These are phyloP conservation scores for Chrysolina haemoptera DNA, from an alignment of 2,888 invertebrate genomes.

Conservation along the genomic window DNA sequence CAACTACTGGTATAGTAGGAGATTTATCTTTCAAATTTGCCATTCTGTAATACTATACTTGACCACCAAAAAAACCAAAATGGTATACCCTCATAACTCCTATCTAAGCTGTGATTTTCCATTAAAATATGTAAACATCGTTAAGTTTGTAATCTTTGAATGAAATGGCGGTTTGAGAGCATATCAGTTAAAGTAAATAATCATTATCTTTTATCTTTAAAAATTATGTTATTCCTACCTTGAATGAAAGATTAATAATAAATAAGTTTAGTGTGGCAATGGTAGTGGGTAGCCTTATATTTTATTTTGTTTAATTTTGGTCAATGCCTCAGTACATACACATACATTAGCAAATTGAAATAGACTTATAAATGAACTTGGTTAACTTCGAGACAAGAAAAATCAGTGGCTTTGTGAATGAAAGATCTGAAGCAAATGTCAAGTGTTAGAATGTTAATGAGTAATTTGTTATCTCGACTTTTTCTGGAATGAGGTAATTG, in stretches of 20 bases:
- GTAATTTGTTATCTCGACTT: too few relatives aligned
- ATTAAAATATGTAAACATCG: constrained; percentile 20
- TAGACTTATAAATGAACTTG: neutral
- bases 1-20: constrained; percentile 61
- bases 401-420: too few relatives aligned
- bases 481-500: too few relatives aligned
- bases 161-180: constrained; percentile 21
- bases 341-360: neutral
- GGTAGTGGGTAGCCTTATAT: neutral
- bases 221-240: constrained; percentile 27
- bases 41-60: constrained; percentile 40
- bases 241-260: constrained; percentile 21
- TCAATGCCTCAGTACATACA: neutral
- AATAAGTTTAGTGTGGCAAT: neutral
- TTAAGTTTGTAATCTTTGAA: constrained; percentile 27
- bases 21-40: constrained; percentile 59
- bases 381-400: too few relatives aligned
- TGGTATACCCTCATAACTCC: neutral
- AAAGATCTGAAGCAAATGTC: too few relatives aligned
- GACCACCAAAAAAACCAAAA: neutral
- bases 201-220: constrained; percentile 41
- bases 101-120: neutral
- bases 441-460: too few relatives aligned
- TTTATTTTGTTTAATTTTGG: too few relatives aligned
- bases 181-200: constrained; percentile 40